Conservation (phyloP, 2,888 invertebrate species). For the Erannis defoliaria region DNA sequence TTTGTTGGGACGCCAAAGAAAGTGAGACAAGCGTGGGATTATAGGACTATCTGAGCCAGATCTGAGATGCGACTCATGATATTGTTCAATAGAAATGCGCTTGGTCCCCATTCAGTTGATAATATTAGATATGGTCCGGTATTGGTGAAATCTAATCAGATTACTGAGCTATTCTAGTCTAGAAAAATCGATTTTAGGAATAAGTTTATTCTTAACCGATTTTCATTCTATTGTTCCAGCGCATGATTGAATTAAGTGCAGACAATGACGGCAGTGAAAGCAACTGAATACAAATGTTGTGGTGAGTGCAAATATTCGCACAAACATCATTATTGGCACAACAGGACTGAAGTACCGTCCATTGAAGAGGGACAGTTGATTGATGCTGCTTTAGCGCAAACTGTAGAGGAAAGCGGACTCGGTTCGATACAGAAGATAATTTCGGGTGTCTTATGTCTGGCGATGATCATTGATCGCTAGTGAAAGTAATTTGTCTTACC, state of each 20-base stretch:
- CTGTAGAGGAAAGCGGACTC: constrained; percentile 39
- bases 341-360: constrained; percentile 41
- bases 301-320: constrained; percentile 30
- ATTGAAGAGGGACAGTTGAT: constrained; percentile 42
- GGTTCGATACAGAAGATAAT: constrained; percentile 47
- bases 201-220: constrained; percentile 17
- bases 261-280: constrained; percentile 30
- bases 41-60: constrained; percentile 64
- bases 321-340: constrained; percentile 39
- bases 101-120: constrained; percentile 46
- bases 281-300: constrained; percentile 16
- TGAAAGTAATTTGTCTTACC: constrained; percentile 74
- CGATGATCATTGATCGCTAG: constrained; percentile 56
- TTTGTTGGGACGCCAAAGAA: constrained; percentile 65
- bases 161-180: constrained; percentile 45
- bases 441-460: constrained; percentile 52
- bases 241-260: constrained; percentile 37
- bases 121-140: constrained; percentile 34
- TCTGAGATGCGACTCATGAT: constrained; percentile 48
- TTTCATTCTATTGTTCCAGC: constrained; percentile 26
- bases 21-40: constrained; percentile 74
- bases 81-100: constrained; percentile 50
- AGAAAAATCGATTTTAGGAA: constrained; percentile 41
- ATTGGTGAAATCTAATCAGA: constrained; percentile 49
- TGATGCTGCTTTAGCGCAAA: constrained; percentile 33